Percentiles rank a stretch among this genome's conserved stretches.
These are phyloP conservation scores for Elephantulus edwardii DNA, from an alignment of 2,113 vertebrate species.

Conservation along the genomic window DNA sequence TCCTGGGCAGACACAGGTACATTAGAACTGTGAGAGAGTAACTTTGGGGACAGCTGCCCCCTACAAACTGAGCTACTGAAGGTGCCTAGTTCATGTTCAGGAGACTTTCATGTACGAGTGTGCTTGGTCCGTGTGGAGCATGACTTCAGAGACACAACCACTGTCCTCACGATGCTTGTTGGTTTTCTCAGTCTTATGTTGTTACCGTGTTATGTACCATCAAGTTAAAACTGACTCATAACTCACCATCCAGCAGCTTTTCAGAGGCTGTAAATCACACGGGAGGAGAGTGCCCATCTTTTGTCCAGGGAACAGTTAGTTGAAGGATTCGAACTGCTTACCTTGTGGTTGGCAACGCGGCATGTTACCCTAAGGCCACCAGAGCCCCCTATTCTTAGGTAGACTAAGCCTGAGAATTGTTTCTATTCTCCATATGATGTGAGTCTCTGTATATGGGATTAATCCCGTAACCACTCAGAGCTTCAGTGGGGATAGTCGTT, in stretches of 20 bases:
- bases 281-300: too few species aligned
- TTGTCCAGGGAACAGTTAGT: too few species aligned
- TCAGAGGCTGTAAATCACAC: too few species aligned
- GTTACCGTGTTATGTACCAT: too few species aligned
- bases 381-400: background rate
- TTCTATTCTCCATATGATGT: background rate
- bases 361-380: background rate
- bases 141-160: background rate
- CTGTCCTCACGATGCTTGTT: background rate
- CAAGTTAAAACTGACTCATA: too few species aligned
- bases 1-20: too few species aligned
- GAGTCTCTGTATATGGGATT: background rate
- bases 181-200: background rate
- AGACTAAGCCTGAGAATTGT: background rate
- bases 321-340: too few species aligned
- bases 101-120: rapidly evolving
- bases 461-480: background rate
- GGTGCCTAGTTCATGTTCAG: background rate
- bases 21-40: too few species aligned
- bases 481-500: background rate
- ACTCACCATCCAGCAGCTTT: too few species aligned
- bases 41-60: too few species aligned
- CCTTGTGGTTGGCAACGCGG: too few species aligned
- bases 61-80: too few species aligned
- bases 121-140: background rate